phyloP scores from a whole-genome alignment of 2,797 vertebrate species.

The Pseudotriccus pelzelni region DNA sequence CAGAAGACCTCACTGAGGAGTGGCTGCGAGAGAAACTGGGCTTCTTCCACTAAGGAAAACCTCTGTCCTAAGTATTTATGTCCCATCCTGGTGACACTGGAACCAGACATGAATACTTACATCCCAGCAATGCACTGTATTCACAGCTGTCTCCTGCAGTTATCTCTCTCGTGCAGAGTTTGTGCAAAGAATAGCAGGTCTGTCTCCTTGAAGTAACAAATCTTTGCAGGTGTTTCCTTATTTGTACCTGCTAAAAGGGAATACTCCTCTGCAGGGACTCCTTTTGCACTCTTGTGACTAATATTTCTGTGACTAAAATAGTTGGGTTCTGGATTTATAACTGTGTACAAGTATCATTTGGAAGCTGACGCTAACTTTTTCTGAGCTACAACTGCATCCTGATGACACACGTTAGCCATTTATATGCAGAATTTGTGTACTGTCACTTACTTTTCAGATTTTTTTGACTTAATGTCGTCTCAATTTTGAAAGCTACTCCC shows the following conservation, averaged over 20 bases:
- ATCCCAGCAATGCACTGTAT: constrained; percentile 79
- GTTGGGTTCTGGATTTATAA: constrained; percentile 69
- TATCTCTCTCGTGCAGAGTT: constrained; percentile 72
- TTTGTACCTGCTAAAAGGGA: constrained; percentile 75
- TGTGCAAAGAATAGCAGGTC: constrained; percentile 71
- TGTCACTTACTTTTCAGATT: constrained; percentile 45
- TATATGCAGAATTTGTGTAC: constrained; percentile 38
- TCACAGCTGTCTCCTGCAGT: constrained; percentile 77
- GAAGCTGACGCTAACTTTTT: constrained; percentile 66
- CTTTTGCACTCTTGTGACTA: constrained; percentile 77
- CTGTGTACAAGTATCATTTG: constrained; percentile 55
- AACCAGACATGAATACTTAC: constrained; percentile 77
- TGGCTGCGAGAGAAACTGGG: constrained; percentile 89
- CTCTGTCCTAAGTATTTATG: constrained; percentile 71
- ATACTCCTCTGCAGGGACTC: constrained; percentile 74
- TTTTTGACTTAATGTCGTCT: constrained; percentile 25
- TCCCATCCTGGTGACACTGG: constrained; percentile 78
- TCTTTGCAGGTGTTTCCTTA: constrained; percentile 74
- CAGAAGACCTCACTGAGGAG: constrained; percentile 90
- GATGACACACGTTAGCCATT: constrained; percentile 59
- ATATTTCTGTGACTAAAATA: constrained; percentile 72
- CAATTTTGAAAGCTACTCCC: constrained; percentile 43
- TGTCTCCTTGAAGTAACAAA: constrained; percentile 76
- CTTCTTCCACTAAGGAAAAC: constrained; percentile 81
- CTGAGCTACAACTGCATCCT: constrained; percentile 70